Evolutionary conservation across 2,113 vertebrate genomes (phyloP).

Genomic region (Austrofundulus limnaeus): DNA sequence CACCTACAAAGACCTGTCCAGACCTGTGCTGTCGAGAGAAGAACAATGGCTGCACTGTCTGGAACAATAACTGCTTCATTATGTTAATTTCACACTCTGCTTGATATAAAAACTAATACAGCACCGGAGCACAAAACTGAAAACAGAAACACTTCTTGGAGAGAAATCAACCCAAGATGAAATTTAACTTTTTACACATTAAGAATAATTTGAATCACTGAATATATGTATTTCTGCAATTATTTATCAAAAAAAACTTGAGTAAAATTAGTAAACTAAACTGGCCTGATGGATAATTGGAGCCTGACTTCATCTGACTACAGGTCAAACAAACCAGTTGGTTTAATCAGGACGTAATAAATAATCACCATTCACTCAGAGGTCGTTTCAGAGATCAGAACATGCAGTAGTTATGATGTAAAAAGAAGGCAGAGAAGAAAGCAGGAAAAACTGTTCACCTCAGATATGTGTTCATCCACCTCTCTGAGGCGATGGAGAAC

Average conservation of each 20-base stretch:
- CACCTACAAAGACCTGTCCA: constrained; percentile 19
- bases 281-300: constrained; percentile 47
- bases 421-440: constrained; percentile 16
- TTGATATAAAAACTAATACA: background rate
- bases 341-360: constrained; percentile 52
- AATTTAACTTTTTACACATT: no score
- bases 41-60: constrained; percentile 60
- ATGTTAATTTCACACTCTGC: constrained; percentile 54
- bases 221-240: no score
- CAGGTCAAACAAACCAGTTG: constrained; percentile 43
- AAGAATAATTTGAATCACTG: no score
- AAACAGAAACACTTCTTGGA: constrained; percentile 35
- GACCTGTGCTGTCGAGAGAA: constrained; percentile 12
- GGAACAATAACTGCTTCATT: constrained; percentile 26
- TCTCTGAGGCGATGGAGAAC: constrained; percentile 91
- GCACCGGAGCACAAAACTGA: background rate
- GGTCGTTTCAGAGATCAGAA: constrained; percentile 18
- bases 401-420: constrained; percentile 14
- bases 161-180: no score
- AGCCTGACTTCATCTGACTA: constrained; percentile 54
- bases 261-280: constrained; percentile 8
- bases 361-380: constrained; percentile 45
- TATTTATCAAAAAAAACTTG: no score
- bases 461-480: constrained; percentile 90
- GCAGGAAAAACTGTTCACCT: constrained; percentile 85